These are phyloP conservation scores for Psittacula echo DNA, from an alignment of 2,797 vertebrate species.

Conservation along the genomic window DNA sequence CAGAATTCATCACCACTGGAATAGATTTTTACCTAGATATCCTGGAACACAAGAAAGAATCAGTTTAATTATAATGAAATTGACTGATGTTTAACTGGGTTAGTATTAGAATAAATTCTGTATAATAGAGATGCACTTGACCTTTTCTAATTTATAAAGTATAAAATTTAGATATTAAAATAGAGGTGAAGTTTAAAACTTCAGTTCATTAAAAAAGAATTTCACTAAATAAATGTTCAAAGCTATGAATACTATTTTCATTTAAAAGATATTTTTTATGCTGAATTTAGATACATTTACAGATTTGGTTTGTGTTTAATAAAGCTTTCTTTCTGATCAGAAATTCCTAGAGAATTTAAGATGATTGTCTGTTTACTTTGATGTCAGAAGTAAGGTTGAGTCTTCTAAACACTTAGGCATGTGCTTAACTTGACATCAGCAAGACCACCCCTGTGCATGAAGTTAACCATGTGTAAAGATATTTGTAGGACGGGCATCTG, in stretches of 20 bases:
- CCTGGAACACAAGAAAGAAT: neutral
- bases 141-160: neutral
- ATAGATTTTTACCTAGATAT: neutral
- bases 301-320: neutral
- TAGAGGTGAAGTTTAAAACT: neutral
- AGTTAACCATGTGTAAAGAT: neutral
- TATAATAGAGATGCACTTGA: neutral
- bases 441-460: slow-evolving; percentile 24
- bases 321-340: neutral
- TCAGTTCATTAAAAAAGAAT: neutral
- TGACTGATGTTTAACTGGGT: neutral
- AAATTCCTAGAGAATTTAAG: slow-evolving; percentile 26
- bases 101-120: neutral
- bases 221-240: neutral
- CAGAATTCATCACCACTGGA: neutral
- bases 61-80: neutral
- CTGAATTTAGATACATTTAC: neutral
- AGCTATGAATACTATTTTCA: neutral
- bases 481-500: neutral
- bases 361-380: slow-evolving; percentile 36
- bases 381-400: slow-evolving; percentile 14
- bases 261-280: neutral
- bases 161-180: neutral
- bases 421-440: slow-evolving; percentile 39
- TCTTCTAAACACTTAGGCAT: slow-evolving; percentile 34